Base-by-base conservation (phyloP, 2,797 vertebrate genomes). In the Miopithecus talapoin region DNA sequence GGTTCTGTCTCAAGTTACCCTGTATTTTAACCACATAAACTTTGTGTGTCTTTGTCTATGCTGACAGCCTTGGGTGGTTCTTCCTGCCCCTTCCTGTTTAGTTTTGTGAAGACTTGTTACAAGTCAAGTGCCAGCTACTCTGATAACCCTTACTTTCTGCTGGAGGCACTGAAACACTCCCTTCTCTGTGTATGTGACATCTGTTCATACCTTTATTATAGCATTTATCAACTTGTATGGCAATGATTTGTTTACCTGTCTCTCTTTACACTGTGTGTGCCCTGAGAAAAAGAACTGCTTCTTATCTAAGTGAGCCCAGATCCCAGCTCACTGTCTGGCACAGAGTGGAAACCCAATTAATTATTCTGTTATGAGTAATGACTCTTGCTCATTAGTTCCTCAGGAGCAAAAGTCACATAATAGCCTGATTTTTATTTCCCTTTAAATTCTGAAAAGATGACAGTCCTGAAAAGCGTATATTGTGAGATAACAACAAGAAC, bases 221-320 rank as follows among this genome's bases (percentile, higher is more conserved):
- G 80, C 91, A 98, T 97, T 97, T 89, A 97, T 97, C 95, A 98
- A 94, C 36, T 92, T 96, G 64, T 13, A 89, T 81, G 86, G 89
- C 93, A 98, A 89, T 94, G 95, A 98, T 96, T 89, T 95, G 91
- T 97, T 96, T 97, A 90, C 97, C 95, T 97, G 95, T 93, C 94
- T 96, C 68, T 89, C 48, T 48, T 78, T 93, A 53, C 84, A 59
- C 91, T 68, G 70, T 87, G 89, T 97, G 91, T 72, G 57, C 75
- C 91, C 70, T 76, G 79, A 97, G 95, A 76, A 89, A 93, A 94
- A 96, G 84, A 92, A 84, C 84, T 84, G 50, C n/a, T 96, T 84
- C 86, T 93, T 96, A 98, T 95, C 94, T 94, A 87, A 94, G 89
- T 90, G 91, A 97, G 92, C 59, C 92, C 93, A 97, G 95, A 94